Evolutionary conservation across 2,113 vertebrate genomes (phyloP).

Genomic region (Hydropotes inermis): DNA sequence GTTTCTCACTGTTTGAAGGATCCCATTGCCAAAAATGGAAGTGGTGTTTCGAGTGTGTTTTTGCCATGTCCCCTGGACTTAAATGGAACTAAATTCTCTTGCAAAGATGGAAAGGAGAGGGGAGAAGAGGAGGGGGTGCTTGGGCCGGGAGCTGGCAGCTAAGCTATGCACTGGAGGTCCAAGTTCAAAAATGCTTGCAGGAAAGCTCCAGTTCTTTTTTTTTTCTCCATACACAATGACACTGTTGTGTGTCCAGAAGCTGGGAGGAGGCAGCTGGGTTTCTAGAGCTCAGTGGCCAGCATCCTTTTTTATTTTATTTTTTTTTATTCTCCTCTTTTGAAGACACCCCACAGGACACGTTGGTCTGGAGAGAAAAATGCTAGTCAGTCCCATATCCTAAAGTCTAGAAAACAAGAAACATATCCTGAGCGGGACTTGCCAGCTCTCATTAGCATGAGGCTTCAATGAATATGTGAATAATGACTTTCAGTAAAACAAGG

Average conservation of each 20-base stretch:
- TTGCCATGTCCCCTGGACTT: constrained; percentile 62
- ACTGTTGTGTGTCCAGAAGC: constrained; percentile 47
- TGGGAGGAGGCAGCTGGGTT: not conserved
- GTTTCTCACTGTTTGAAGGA: constrained; percentile 47
- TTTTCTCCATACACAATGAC: constrained; percentile 22
- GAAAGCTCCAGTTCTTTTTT: constrained; percentile 2
- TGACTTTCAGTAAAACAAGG: not conserved
- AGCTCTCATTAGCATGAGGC: not conserved
- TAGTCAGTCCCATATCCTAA: not conserved
- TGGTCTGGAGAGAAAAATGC: not conserved
- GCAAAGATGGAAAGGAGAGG: constrained; percentile 42
- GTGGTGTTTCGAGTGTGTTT: not conserved
- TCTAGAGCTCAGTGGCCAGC: not conserved
- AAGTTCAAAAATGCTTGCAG: constrained; percentile 57
- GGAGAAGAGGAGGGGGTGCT: not conserved
- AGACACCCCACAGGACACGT: not conserved
- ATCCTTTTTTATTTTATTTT: constrained; percentile 20
- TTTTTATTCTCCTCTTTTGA: not conserved
- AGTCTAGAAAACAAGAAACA: not conserved
- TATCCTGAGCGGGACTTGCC: not conserved
- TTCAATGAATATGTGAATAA: not conserved
- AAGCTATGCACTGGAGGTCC: constrained; percentile 32
- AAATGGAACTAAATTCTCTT: constrained; percentile 72
- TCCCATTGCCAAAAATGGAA: constrained; percentile 74
- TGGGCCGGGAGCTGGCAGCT: constrained; percentile 58